Evolutionary conservation across 2,113 vertebrate species (phyloP).

Genomic region (Bothrops jararaca): DNA sequence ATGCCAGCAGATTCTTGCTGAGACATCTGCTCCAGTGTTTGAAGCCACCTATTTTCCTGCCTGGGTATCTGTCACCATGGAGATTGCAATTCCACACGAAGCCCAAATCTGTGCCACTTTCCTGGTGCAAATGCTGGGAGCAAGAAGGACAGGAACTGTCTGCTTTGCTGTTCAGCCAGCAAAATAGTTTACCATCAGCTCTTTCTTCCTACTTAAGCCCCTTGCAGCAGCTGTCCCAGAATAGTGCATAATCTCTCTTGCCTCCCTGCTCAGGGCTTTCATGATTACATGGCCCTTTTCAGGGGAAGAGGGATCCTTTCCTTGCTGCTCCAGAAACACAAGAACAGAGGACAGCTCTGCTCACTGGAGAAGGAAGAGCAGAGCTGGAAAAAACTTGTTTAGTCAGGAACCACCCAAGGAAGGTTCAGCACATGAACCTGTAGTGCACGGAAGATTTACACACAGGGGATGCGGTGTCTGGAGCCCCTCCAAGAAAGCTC

Average conservation of each 20-base stretch:
- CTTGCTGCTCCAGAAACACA: no score
- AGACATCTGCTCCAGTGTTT: conserved; percentile 19
- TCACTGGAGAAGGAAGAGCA: not conserved
- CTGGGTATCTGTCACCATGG: conserved; percentile 23
- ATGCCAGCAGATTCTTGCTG: not conserved
- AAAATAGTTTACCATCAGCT: not conserved
- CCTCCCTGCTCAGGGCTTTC: not conserved
- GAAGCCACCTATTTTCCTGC: conserved; percentile 13
- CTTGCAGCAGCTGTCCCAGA: not conserved
- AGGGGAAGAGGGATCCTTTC: not conserved
- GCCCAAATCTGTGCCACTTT: not conserved
- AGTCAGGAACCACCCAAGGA: not conserved
- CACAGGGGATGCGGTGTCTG: not conserved
- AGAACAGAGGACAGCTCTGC: not conserved
- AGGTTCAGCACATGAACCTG: not conserved
- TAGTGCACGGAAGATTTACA: not conserved
- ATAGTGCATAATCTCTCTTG: not conserved
- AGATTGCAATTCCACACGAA: conserved; percentile 26
- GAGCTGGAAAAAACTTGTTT: not conserved
- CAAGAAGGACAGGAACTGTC: not conserved
- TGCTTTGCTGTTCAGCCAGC: not conserved
- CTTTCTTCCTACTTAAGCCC: not conserved
- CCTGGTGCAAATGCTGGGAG: not conserved
- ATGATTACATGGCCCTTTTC: not conserved
- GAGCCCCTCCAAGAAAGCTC: not conserved